phyloP scores from a whole-genome alignment of 1,140 invertebrate species.

The Neodiprion virginianus region DNA sequence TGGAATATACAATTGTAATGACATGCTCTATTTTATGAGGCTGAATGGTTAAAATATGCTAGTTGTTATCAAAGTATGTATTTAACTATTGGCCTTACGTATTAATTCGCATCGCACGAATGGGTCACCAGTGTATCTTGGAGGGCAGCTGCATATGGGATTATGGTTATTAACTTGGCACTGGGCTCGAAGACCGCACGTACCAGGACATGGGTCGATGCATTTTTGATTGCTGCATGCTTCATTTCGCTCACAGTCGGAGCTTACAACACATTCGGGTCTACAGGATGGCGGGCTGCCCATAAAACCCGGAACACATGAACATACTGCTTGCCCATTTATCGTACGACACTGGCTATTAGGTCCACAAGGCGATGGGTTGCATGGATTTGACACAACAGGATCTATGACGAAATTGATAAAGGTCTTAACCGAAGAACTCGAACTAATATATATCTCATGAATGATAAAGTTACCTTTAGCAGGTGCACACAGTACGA shows the following conservation, averaged over 20 bases:
- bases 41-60: constrained; percentile 29
- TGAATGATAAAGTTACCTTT: constrained; percentile 36
- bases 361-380: constrained; percentile 69
- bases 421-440: constrained; percentile 40
- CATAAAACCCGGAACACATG: constrained; percentile 68
- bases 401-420: constrained; percentile 61
- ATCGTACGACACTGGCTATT: constrained; percentile 68
- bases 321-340: constrained; percentile 66
- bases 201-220: constrained; percentile 70
- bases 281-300: constrained; percentile 71
- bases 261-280: constrained; percentile 71
- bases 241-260: constrained; percentile 68
- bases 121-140: constrained; percentile 59
- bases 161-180: constrained; percentile 66
- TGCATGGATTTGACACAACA: constrained; percentile 59
- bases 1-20: background rate
- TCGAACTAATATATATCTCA: constrained; percentile 17
- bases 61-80: background rate
- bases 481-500: constrained; percentile 40
- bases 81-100: constrained; percentile 55
- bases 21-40: constrained; percentile 27
- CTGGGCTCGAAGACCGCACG: constrained; percentile 65
- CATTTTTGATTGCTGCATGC: constrained; percentile 73
- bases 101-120: constrained; percentile 60
- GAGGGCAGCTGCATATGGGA: constrained; percentile 57